Evolutionary conservation across 2,888 invertebrate genomes (phyloP), one percentile per base, ranked within the genome.

Genomic region (Uropetala carovei): DNA sequence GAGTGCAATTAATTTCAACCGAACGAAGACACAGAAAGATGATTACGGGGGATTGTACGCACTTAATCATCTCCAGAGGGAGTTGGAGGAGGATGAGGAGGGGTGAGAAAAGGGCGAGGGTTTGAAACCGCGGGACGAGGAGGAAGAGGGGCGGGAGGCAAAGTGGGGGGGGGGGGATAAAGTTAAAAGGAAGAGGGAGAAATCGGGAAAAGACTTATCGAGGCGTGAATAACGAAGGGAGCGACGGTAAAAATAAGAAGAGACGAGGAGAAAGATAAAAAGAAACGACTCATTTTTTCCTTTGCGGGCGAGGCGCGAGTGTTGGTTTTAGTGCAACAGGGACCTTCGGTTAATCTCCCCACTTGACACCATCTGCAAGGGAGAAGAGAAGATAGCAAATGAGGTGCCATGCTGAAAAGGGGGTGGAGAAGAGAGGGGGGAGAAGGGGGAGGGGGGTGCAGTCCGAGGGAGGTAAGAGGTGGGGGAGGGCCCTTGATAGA

Each of bases 321-420:
- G 13, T 27, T 27, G 75, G 75, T 27, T 75, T n/a, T 9, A 27
- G 27, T 75, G 75, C 75, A 75, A 75, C 75, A 27, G 75, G 75
- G 75, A 4, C 75, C 27, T 22, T 43, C 3, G 43, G 3, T 43
- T 43, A 43, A 43, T 43, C 43, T 9, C 9, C 11, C 75, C 75
- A 75, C 75, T 75, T 75, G 75, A 75, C 75, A 27, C 75, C 75
- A 75, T 75, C 75, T 75, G 75, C 75, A 75, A 27, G 75, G 75
- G 1, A 27, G 22, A 75, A 13, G 75, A 13, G 75, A 9, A n/a
- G 68, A 68, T 68, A 68, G 18, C 68, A 68, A 5, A 43, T 1
- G 43, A 43, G 43, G 27, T 75, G 75, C 75, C 43, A 43, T 3
- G 75, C 22, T 27, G 27, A 13, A 4, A 3, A n/a, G 68, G 13